Percentiles rank a stretch among this genome's conserved stretches.
phyloP scores from a whole-genome alignment of 2,888 invertebrate genomes.

The Chrysolina haemoptera region DNA sequence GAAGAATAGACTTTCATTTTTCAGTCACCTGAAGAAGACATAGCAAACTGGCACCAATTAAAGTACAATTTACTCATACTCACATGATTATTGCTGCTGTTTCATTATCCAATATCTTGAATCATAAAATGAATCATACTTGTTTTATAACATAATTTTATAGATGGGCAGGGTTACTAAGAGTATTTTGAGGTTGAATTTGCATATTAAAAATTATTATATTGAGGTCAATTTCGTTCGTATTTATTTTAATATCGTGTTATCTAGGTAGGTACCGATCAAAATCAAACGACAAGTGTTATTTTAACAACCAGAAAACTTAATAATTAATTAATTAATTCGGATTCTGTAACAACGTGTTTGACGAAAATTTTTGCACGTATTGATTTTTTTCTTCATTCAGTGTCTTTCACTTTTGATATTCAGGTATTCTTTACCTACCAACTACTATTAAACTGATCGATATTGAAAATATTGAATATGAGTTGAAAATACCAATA shows the following conservation, averaged over 20 bases:
- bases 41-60: too few species aligned
- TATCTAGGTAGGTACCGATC: neutral
- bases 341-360: neutral
- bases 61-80: too few species aligned
- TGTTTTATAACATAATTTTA: neutral
- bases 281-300: neutral
- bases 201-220: neutral
- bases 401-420: too few species aligned
- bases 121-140: conserved; percentile 1
- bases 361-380: too few species aligned
- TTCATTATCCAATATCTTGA: neutral
- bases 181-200: neutral
- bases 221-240: neutral
- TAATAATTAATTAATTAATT: too few species aligned
- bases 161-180: conserved; percentile 1
- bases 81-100: neutral
- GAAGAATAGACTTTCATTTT: too few species aligned
- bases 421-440: too few species aligned
- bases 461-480: too few species aligned
- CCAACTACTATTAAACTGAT: too few species aligned
- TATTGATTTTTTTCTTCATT: too few species aligned
- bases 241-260: neutral
- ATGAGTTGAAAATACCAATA: too few species aligned
- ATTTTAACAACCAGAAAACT: neutral
- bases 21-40: too few species aligned